Evolutionary conservation across 2,113 vertebrate genomes (phyloP), one percentile per base, ranked within the genome.

Genomic region (Nothocercus julius): DNA sequence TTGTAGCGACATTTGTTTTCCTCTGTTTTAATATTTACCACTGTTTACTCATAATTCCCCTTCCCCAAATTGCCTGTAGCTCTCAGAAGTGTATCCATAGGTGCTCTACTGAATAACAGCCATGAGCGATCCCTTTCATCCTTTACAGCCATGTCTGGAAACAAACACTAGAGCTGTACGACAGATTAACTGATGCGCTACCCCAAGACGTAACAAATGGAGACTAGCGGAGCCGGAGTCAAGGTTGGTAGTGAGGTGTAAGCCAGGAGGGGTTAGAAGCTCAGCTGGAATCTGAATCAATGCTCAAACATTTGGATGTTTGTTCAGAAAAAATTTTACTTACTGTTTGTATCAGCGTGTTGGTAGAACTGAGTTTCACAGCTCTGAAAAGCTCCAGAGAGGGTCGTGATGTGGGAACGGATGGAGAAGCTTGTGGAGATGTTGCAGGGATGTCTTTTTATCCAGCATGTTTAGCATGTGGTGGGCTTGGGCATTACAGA

Each of bases 1-100:
- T 49, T 88, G 58, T 82, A 62, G 84, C 40, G 83, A 70, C 0
- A 1, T 63, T 93, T 82, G 72, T 63, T 91, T 86, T 69, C 40
- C 24, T 58, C 17, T 61, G 17, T 84, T 93, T 86, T 66, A 92
- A 89, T 95, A 87, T 90, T 95, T 86, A 73, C 70, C 94, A 58
- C 59, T 93, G 77, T 90, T 96, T 93, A 82, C 77, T 77, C 90
- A 49, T 66, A 76, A 95, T 94, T 91, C 89, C 74, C 91, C 58
- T 62, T 62, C 42, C 28, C 44, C 88, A 76, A 82, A 92, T 87
- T 89, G 85, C 77, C 80, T 79, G 81, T 69, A 89, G 81, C 77
- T 88, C 83, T 90, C 58, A 25, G 66, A 79, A 88, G 76, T 0
- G 0, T 88, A 58, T 85, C 5, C 4, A 74, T 94, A 86, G 92